Evolutionary conservation across 2,888 invertebrate genomes (phyloP).

Genomic region (Drosophila neonasuta): DNA sequence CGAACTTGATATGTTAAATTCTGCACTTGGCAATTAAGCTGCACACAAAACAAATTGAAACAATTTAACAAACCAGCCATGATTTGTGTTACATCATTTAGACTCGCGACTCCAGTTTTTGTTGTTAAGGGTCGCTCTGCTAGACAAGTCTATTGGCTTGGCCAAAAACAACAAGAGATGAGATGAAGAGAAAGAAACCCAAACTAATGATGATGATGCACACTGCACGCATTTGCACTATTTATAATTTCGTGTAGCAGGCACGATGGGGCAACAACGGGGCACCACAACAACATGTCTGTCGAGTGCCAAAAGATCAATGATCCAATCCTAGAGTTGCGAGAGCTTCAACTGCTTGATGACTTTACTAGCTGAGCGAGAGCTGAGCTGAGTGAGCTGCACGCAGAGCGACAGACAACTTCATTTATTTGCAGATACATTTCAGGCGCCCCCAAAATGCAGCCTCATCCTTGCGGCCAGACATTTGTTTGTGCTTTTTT

Average conservation of each 20-base stretch:
- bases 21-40: slow-evolving; percentile 49
- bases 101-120: slow-evolving; percentile 27
- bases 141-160: slow-evolving; percentile 71
- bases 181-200: neutral
- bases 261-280: slow-evolving; percentile 27
- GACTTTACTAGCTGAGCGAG: slow-evolving; percentile 67
- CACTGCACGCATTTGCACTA: slow-evolving; percentile 77
- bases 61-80: slow-evolving; percentile 65
- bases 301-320: slow-evolving; percentile 80
- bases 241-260: slow-evolving; percentile 73
- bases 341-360: slow-evolving; percentile 60
- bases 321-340: slow-evolving; percentile 67
- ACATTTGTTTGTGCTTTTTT: slow-evolving; percentile 28
- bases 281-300: slow-evolving; percentile 37
- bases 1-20: slow-evolving; percentile 28
- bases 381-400: slow-evolving; percentile 19
- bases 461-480: slow-evolving; percentile 54
- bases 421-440: slow-evolving; percentile 80
- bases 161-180: slow-evolving; percentile 40
- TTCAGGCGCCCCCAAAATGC: slow-evolving; percentile 66
- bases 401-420: slow-evolving; percentile 68
- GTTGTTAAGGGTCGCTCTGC: slow-evolving; percentile 3
- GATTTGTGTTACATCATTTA: slow-evolving; percentile 58
- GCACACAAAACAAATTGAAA: slow-evolving; percentile 66
- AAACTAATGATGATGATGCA: slow-evolving; percentile 80